Evolutionary conservation across 2,888 invertebrate species (phyloP).

Genomic region (Molanna angustata): DNA sequence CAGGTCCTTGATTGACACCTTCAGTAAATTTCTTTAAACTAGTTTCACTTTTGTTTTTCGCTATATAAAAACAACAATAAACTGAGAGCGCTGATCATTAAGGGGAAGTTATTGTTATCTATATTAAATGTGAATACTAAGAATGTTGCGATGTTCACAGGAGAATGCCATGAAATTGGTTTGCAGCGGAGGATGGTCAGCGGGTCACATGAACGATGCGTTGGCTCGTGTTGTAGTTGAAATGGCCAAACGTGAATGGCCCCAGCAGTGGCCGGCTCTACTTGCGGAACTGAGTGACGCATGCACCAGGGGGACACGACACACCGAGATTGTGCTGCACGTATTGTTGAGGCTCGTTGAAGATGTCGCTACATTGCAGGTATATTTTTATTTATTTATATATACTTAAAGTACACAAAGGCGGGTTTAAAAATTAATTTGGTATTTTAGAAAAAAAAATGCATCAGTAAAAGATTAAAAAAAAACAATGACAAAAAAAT

Average conservation of each 20-base stretch:
- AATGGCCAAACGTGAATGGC: slow-evolving; percentile 97
- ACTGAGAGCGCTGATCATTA: no score
- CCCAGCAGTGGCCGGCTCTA: slow-evolving; percentile 91
- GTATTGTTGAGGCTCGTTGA: slow-evolving; percentile 88
- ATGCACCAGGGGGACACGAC: slow-evolving; percentile 78
- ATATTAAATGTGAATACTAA: no score
- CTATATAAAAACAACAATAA: no score
- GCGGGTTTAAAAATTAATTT: no score
- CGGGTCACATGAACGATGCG: slow-evolving; percentile 80
- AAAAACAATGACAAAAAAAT: no score
- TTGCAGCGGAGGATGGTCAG: slow-evolving; percentile 72
- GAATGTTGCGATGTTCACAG: slow-evolving; percentile 40
- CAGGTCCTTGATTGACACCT: no score
- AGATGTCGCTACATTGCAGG: slow-evolving; percentile 88
- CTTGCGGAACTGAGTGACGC: slow-evolving; percentile 79
- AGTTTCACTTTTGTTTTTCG: no score
- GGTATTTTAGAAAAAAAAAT: no score
- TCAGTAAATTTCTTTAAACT: no score
- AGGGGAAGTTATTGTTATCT: no score
- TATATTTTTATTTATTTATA: slow-evolving; percentile 37
- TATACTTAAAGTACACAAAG: neutral
- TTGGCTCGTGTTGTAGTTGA: slow-evolving; percentile 90
- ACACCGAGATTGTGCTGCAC: slow-evolving; percentile 86
- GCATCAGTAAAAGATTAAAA: no score
- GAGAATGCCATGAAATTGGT: slow-evolving; percentile 87